phyloP scores from a whole-genome alignment of 2,113 vertebrate species.

The Ochotona princeps region DNA sequence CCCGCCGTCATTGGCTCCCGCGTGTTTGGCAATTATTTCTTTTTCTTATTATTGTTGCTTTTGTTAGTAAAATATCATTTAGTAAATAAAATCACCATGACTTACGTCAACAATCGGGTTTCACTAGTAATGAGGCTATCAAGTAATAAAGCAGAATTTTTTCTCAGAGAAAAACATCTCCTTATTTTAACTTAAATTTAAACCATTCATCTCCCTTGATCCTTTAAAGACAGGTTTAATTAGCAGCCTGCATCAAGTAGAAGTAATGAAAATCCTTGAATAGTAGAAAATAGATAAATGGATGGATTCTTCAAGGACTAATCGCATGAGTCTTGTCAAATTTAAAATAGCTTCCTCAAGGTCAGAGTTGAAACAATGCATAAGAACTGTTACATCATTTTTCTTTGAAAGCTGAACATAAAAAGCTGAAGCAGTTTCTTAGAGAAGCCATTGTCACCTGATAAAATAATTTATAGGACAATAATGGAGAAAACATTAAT shows the following conservation, averaged over 20 bases:
- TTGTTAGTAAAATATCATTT: constrained; percentile 63
- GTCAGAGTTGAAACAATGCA: constrained; percentile 46
- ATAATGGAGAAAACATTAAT: constrained; percentile 57
- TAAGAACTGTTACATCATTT: constrained; percentile 52
- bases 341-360: constrained; percentile 50
- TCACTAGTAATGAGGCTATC: constrained; percentile 30
- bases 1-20: not conserved
- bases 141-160: not conserved
- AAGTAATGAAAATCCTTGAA: constrained; percentile 58
- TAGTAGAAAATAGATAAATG: not conserved
- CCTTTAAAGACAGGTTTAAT: constrained; percentile 67
- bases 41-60: constrained; percentile 42
- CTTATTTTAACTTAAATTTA: constrained; percentile 39
- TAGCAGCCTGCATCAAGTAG: not conserved
- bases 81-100: constrained; percentile 65
- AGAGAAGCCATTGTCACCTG: constrained; percentile 33
- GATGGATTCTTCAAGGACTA: constrained; percentile 40
- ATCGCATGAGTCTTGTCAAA: constrained; percentile 25
- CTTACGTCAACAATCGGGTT: not conserved
- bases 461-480: constrained; percentile 39
- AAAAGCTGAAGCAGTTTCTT: constrained; percentile 31
- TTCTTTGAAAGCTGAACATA: constrained; percentile 34
- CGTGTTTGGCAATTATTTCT: no score
- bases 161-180: constrained; percentile 25
- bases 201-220: constrained; percentile 41